Base-by-base conservation (phyloP, 2,113 vertebrate genomes). In the Engystomops pustulosus region DNA sequence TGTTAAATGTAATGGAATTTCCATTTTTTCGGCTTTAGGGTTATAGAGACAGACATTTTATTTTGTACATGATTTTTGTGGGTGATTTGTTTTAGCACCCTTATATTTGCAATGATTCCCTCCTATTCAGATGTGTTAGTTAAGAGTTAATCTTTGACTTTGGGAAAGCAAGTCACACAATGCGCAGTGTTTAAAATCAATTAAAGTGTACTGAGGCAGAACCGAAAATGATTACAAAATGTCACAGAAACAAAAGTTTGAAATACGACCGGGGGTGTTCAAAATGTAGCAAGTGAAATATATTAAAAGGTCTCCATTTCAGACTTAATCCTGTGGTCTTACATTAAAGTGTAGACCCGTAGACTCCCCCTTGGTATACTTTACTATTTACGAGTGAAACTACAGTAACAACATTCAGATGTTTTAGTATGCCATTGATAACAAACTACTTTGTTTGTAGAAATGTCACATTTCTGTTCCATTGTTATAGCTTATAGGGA, bases 221-320 rank as follows among this genome's bases (percentile, higher is more conserved):
- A 84, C 82, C 77, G 41, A 84, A 84, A 84, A 84, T 84, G 82
- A 84, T 78, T 84, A 77, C 45, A 78, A 84, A 84, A 84, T 78
- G 72, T 84, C 82, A 84, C 72, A 77, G 72, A 84, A 77, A 84
- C 72, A 84, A 78, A 84, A 84, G 44, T 78, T 84, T 84, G 72
- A 84, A 84, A 84, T 69, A 84, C 18, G 60, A 84, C 72, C 47
- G 27, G 32, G 27, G 58, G 27, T 78, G 23, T 49, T 84, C 60
- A 69, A 38, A 84, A 68, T 68, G 45, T 84, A 84, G 45, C 49
- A 53, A 78, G 72, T 51, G 34, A 84, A 77, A 77, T 55, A 69
- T 69, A 77, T 84, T 77, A 77, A 74, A 83, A 55, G 81, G 71
- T 76, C 71, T 76, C 75, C 38, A 68, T 84, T 25, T 38, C 45